phyloP scores from a whole-genome alignment of 2,888 invertebrate genomes.

The Ethmia dodecea region DNA sequence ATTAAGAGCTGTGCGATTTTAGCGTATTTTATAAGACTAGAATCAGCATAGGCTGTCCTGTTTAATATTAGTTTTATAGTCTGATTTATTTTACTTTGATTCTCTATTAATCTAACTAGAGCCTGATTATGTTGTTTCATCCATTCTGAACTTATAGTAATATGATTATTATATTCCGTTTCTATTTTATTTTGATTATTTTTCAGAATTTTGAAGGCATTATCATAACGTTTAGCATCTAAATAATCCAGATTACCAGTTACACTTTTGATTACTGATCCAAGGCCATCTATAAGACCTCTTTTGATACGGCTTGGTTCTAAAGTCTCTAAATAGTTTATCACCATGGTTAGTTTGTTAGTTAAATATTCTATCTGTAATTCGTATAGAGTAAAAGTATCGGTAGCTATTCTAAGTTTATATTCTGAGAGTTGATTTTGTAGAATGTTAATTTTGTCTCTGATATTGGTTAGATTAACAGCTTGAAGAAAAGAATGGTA shows the following conservation, averaged over 20 bases:
- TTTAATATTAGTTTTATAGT: conserved; percentile 5
- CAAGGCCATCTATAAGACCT: conserved; percentile 16
- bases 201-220: conserved; percentile 19
- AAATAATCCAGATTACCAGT: conserved; percentile 20
- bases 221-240: conserved; percentile 21
- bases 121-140: conserved; percentile 9
- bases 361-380: conserved; percentile 3
- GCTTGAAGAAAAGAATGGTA: conserved; percentile 11
- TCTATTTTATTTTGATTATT: conserved; percentile 17
- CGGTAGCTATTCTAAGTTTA: background rate
- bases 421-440: background rate
- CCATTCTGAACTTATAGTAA: conserved; percentile 22
- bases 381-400: conserved; percentile 2
- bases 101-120: conserved; percentile 10
- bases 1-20: conserved; percentile 16
- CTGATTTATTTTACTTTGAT: conserved; percentile 14
- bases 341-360: background rate
- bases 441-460: conserved; percentile 1
- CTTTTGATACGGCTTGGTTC: conserved; percentile 2
- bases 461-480: conserved; percentile 2
- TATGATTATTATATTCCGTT: conserved; percentile 19
- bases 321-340: conserved; percentile 1
- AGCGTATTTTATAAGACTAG: conserved; percentile 16
- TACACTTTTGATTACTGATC: conserved; percentile 21
- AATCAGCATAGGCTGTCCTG: conserved; percentile 4